These are phyloP conservation scores for Nothura maculosa DNA, from an alignment of 2,797 vertebrate genomes.

Conservation along the genomic window DNA sequence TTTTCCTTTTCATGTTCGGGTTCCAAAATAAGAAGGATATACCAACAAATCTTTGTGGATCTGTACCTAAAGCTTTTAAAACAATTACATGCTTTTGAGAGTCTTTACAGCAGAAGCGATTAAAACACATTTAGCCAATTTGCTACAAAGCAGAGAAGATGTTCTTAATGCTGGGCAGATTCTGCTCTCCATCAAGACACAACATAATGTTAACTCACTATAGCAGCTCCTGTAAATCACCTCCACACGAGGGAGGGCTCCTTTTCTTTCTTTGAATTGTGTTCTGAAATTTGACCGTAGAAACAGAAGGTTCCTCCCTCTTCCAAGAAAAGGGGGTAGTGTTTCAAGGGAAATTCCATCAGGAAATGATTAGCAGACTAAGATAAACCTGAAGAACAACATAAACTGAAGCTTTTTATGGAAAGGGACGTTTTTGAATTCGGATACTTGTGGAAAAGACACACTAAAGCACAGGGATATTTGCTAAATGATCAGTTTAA, in stretches of 20 bases:
- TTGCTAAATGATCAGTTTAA: not conserved
- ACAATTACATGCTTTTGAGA: not conserved
- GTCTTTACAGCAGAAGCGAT: not conserved
- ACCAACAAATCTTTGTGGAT: not conserved
- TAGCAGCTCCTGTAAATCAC: not conserved
- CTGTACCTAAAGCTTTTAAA: conserved; percentile 1
- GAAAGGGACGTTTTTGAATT: not conserved
- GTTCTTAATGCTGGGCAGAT: not conserved
- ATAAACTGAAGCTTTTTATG: not conserved
- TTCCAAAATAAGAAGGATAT: not conserved
- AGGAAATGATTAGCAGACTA: not conserved
- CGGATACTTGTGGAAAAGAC: not conserved
- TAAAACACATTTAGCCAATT: conserved; percentile 6
- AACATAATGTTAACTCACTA: not conserved
- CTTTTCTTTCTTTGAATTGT: not conserved
- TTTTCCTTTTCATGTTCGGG: not conserved
- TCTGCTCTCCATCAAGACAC: not conserved
- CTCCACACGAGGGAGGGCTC: not conserved
- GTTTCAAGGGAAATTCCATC: not conserved
- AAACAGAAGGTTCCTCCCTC: not conserved
- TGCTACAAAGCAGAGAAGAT: not conserved
- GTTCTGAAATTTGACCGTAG: not conserved
- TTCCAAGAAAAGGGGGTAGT: not conserved
- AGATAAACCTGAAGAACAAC: conserved; percentile 1
- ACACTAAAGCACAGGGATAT: not conserved